Evolutionary conservation across 2,113 vertebrate genomes (phyloP), one percentile per base, ranked within the genome.

Genomic region (Illadopsis cleaveri): DNA sequence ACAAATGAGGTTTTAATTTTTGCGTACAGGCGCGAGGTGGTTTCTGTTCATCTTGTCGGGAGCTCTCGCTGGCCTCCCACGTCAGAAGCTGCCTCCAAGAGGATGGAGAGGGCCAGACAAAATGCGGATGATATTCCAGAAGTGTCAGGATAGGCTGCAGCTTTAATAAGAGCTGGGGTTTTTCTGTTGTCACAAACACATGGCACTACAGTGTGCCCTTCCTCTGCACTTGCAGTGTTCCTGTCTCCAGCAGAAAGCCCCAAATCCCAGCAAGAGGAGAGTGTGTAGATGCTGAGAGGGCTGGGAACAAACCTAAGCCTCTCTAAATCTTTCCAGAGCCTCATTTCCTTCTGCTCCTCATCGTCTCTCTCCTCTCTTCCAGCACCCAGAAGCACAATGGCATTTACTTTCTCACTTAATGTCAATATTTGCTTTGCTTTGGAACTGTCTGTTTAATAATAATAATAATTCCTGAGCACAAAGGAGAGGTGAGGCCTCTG

Each of bases 1-100:
- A 37, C 50, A 89, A 97, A 96, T 25, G 94, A 94, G 94, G 76
- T 56, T 97, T 96, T 94, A 68, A 95, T 95, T 93, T 72, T 79
- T 58, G 82, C 68, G 57, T 86, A 33, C 45, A 12, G 68, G 84
- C 33, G 4, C 0, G 45, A 69, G 68, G 89, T 54, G 75, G 21
- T 40, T 91, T 96, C 69, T 80, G 72, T 89, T 61, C 70, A 5
- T 75, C 1, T 0, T n/a, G 5, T 51, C 24, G 22, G 57, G 92
- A 92, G 77, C 45, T 81, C 85, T n/a, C 40, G 1, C 62, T 16
- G 70, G 48, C 76, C 58, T 92, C 87, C 85, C 89, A 66, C 14
- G 1, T 40, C 48, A 83, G 68, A 12, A 84, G 27, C 33, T 24
- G 68, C 71, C 61, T 86, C 73, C 30, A 14, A 61, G 80, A 70